Evolutionary conservation across 2,113 vertebrate species (phyloP).

Genomic region (Lonchura striata): DNA sequence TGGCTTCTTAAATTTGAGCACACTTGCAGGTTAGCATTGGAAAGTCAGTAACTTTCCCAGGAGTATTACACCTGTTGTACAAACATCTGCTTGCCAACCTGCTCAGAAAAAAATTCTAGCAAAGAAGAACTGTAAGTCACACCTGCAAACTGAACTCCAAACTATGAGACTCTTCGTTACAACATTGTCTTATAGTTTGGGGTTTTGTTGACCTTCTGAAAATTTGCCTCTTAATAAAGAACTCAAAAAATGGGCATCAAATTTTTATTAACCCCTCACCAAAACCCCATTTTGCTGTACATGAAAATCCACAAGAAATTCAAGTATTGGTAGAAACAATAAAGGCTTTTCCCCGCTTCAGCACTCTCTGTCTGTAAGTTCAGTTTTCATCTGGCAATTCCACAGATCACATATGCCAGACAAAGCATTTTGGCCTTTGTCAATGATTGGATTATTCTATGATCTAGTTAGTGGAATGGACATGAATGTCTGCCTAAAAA

Average conservation of each 20-base stretch:
- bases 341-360: slow-evolving; percentile 9
- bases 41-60: neutral
- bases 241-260: rapidly evolving
- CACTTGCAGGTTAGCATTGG: neutral
- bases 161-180: neutral
- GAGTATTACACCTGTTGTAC: neutral
- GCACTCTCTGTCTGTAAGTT: neutral
- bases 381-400: slow-evolving; percentile 24
- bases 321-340: neutral
- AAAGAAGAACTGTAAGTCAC: neutral
- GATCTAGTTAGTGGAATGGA: slow-evolving; percentile 57
- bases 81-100: neutral
- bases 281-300: neutral
- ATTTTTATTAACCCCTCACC: neutral
- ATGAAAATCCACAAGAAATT: neutral
- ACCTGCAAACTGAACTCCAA: neutral
- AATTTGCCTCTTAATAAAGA: neutral
- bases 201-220: neutral
- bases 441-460: slow-evolving; percentile 54
- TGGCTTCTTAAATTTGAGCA: neutral
- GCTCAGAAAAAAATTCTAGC: neutral
- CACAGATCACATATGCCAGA: slow-evolving; percentile 1
- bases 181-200: neutral
- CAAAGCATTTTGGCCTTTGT: slow-evolving; percentile 34
- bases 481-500: slow-evolving; percentile 37